Base-by-base conservation (phyloP, 2,888 invertebrate species). In the Scaeva pyrastri region DNA sequence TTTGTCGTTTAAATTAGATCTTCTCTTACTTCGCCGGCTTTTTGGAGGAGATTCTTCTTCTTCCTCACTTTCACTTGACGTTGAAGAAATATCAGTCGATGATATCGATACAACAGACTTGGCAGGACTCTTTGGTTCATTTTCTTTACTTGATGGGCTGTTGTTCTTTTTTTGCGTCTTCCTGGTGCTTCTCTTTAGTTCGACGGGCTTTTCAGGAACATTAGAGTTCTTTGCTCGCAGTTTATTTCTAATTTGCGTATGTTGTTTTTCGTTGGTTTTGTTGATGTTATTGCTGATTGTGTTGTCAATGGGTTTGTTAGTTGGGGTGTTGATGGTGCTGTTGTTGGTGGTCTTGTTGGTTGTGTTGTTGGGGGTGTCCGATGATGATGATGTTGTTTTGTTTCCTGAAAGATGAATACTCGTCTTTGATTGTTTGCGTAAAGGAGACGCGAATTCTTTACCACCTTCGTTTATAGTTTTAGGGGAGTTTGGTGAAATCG, bases 341-440 rank as follows among this genome's bases (percentile, higher is more conserved):
- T 50, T 23, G 39, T 31, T 43, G 26, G 12, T 56, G 80, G n/a
- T n/a, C n/a, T 43, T 50, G 66, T 55, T 60, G n/a, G 50, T 23
- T 4, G 16, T 41, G 39, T n/a, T 45, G 41, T 26, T 62, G 2
- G 64, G 31, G 16, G 26, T 23, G 14, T 26, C 23, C 1, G 52
- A 26, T 1, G 8, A 14, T 43, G 23, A 12, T 14, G 55, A 11
- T 23, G 36, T 78, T 68, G 39, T 56, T 14, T 41, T 6, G n/a
- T 19, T 74, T 82, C 78, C 86, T 86, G 81, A 82, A 82, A 74
- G 21, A 74, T 82, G 72, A 86, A 77, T 73, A 82, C 77, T 82
- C 77, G 52, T 78, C 82, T 86, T 86, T 19, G 88, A 89, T 68
- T 91, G 90, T 72, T 91, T 91, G 16, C 89, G 88, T 72, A 88